Conservation (phyloP, 1,140 invertebrate species). For the Euschistus heros region DNA sequence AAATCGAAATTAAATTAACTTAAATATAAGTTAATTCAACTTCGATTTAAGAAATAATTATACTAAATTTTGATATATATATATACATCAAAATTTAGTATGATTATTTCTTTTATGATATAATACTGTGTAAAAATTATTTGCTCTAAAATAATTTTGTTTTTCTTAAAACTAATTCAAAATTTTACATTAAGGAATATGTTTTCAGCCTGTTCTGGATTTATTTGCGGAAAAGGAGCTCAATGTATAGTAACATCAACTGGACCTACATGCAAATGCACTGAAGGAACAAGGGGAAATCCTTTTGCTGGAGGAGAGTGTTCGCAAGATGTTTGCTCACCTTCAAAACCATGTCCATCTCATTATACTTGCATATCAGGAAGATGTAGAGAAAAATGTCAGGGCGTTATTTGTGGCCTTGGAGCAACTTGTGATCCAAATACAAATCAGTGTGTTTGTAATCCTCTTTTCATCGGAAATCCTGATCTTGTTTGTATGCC, state of each 20-base stretch:
- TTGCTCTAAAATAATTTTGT: too few species aligned
- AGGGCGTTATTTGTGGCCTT: constrained; percentile 67
- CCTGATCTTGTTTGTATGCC: constrained; percentile 81
- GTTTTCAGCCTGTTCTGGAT: constrained; percentile 59
- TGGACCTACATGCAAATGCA: constrained; percentile 78
- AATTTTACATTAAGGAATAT: too few species aligned
- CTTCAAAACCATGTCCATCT: constrained; percentile 58
- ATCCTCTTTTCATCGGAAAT: constrained; percentile 77
- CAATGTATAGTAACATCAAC: constrained; percentile 75
- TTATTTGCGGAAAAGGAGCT: constrained; percentile 68
- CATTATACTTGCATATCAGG: constrained; percentile 73
- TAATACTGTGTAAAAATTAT: too few species aligned
- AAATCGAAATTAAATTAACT: too few species aligned
- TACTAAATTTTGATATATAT: too few species aligned
- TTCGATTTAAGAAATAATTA: too few species aligned
- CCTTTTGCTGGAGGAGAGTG: constrained; percentile 81
- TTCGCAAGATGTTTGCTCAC: constrained; percentile 64
- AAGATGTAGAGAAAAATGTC: constrained; percentile 73
- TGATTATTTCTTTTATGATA: too few species aligned
- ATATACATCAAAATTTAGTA: too few species aligned
- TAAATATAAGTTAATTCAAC: too few species aligned
- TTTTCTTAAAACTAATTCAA: too few species aligned
- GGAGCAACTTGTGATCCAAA: constrained; percentile 67
- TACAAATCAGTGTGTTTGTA: constrained; percentile 73
- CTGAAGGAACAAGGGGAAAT: constrained; percentile 74